Percentiles rank a stretch among this genome's conserved stretches.
Evolutionary conservation across 53 echinoderm and acorn worm species (phyloP).

Genomic region (Arbacia lixula): DNA sequence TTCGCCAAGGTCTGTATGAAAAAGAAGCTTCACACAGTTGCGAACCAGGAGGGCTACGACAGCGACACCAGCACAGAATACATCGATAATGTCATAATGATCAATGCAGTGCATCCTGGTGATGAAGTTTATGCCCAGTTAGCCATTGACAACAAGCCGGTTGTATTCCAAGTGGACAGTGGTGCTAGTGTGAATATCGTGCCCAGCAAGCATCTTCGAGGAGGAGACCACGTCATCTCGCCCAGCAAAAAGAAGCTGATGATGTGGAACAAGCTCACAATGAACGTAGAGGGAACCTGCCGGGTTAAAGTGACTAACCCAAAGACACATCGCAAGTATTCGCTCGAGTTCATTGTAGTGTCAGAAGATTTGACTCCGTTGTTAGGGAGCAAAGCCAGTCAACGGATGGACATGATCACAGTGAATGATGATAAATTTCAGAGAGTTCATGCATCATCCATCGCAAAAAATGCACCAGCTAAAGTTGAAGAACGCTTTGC

Average conservation of each 20-base stretch:
- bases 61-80: conserved; percentile 37
- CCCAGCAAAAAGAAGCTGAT: neutral
- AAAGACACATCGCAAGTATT: conserved; percentile 50
- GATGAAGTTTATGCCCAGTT: conserved; percentile 40
- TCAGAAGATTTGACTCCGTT: neutral
- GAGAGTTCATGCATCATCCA: neutral
- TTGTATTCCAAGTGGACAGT: conserved; percentile 27
- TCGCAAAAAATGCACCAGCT: neutral
- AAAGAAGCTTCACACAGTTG: conserved; percentile 13
- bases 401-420: conserved; percentile 12
- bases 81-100: neutral
- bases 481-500: conserved; percentile 16
- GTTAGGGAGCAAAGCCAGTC: conserved; percentile 16
- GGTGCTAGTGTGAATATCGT: conserved; percentile 32
- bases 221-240: neutral
- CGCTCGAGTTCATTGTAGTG: conserved; percentile 16
- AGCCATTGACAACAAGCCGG: conserved; percentile 1
- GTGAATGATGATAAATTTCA: conserved; percentile 12
- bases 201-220: conserved; percentile 5
- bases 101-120: neutral
- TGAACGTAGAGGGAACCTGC: conserved; percentile 33
- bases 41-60: conserved; percentile 1
- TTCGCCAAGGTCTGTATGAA: conserved; percentile 28
- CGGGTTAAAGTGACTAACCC: conserved; percentile 36
- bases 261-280: conserved; percentile 54